A percentile compares a stretch with the other conserved stretches of the same genome.
phyloP scores from a whole-genome alignment of 2,888 invertebrate species.

The Yponomeuta sedellus region DNA sequence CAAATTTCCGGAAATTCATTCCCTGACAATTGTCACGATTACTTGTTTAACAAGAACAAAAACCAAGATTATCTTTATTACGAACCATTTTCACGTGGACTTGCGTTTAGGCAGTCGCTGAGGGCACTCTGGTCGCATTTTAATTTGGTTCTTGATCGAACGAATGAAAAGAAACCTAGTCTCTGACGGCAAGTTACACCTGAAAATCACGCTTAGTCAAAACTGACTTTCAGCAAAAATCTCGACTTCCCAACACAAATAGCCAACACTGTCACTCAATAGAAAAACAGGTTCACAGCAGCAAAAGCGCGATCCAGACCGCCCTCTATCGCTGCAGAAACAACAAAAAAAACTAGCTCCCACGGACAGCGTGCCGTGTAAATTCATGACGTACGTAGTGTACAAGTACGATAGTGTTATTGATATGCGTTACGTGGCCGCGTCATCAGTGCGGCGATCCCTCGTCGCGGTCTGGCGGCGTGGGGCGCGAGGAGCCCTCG shows the following conservation, averaged over 20 bases:
- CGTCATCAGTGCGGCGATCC: constrained; percentile 46
- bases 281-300: too few species aligned
- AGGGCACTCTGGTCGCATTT: not conserved
- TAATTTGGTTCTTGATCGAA: not conserved
- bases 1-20: not conserved
- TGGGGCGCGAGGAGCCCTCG: constrained; percentile 26
- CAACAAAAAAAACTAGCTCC: not conserved
- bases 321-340: not conserved
- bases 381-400: not conserved
- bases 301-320: too few species aligned
- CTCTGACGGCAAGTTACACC: too few species aligned
- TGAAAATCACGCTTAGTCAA: too few species aligned
- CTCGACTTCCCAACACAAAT: too few species aligned
- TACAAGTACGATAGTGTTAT: constrained; percentile 46
- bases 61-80: not conserved
- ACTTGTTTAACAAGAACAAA: not conserved
- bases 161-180: not conserved
- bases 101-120: not conserved
- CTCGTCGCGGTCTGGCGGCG: constrained; percentile 16
- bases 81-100: not conserved
- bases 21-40: not conserved
- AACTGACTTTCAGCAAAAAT: too few species aligned
- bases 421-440: constrained; percentile 49
- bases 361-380: not conserved
- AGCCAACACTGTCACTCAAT: too few species aligned